These are phyloP conservation scores for Trididemnum nubilum DNA, from an alignment of 23 tunicate genomes.

Conservation along the genomic window DNA sequence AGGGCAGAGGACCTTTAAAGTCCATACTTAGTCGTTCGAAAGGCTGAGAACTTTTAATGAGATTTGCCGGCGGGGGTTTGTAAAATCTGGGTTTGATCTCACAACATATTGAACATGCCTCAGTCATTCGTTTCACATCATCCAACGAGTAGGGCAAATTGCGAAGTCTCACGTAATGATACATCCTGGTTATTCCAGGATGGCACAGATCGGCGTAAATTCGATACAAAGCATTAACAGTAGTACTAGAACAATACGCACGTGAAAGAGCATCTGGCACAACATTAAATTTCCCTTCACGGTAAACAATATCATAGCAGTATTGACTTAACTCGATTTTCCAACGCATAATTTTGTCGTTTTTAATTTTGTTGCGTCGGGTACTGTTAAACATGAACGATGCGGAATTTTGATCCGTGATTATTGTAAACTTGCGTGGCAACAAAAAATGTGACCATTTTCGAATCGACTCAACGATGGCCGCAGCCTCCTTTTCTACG, in stretches of 20 bases:
- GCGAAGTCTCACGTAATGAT: neutral
- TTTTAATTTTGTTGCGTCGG: neutral
- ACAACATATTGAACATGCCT: neutral
- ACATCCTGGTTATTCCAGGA: neutral
- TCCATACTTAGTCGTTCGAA: neutral
- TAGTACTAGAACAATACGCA: neutral
- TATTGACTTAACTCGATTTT: neutral
- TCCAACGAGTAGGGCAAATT: neutral
- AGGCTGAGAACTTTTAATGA: neutral
- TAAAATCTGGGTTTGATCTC: neutral
- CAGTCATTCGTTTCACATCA: neutral
- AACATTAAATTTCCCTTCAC: neutral
- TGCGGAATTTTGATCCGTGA: neutral
- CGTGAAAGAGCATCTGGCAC: too few species aligned
- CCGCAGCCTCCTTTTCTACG: neutral
- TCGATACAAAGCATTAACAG: neutral
- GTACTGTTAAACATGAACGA: neutral
- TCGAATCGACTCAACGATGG: neutral
- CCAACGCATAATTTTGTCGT: neutral
- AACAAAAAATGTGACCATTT: neutral
- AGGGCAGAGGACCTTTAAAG: neutral
- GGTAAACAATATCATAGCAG: neutral
- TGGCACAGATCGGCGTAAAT: neutral
- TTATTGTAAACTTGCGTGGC: neutral
- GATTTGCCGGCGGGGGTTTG: neutral